Evolutionary conservation across 2,113 vertebrate species (phyloP).

Genomic region (Hystrix brachyura): DNA sequence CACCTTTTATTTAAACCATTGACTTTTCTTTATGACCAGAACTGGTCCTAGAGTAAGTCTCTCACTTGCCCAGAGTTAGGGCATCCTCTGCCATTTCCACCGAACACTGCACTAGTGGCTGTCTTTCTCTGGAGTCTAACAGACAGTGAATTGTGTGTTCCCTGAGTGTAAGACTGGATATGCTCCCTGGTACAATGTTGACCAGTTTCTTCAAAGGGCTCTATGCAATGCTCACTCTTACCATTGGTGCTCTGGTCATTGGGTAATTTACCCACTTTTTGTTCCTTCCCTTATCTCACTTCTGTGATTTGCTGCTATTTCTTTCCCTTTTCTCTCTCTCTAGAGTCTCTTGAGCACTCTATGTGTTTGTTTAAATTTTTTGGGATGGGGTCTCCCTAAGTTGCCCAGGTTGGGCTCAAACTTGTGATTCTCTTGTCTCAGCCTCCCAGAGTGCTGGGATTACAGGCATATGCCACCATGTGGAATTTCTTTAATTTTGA

Average conservation of each 20-base stretch:
- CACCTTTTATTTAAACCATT: slow-evolving; percentile 10
- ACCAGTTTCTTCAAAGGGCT: background rate
- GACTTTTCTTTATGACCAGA: background rate
- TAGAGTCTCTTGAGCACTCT: background rate
- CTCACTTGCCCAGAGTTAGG: background rate
- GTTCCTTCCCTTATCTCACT: background rate
- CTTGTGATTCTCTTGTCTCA: background rate
- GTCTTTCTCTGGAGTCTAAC: background rate
- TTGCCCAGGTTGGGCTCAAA: background rate
- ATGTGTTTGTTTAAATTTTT: background rate
- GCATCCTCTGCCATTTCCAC: background rate
- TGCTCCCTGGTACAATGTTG: background rate
- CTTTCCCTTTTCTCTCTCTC: background rate
- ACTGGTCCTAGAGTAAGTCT: background rate
- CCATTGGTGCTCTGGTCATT: background rate
- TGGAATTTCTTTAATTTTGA: background rate
- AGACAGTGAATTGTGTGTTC: background rate
- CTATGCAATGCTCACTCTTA: fast-evolving
- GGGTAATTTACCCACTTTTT: too few relatives aligned
- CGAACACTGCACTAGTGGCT: background rate
- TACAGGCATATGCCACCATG: background rate
- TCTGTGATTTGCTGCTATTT: background rate
- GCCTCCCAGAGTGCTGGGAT: background rate
- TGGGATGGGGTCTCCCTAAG: background rate
- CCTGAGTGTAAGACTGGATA: background rate